phyloP scores from a whole-genome alignment of 2,113 vertebrate species.

The Bubo bubo region DNA sequence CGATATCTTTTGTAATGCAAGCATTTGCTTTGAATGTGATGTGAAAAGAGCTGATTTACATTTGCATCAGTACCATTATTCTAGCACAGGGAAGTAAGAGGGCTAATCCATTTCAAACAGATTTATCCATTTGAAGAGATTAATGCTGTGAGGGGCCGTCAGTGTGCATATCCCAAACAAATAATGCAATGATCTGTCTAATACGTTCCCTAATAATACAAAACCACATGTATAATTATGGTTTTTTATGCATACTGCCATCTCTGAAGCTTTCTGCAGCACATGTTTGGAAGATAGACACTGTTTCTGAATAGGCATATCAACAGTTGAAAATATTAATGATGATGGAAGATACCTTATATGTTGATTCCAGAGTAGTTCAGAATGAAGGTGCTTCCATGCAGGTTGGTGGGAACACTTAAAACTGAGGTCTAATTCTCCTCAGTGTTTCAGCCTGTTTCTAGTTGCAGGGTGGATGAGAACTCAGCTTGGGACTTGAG shows the following conservation, averaged over 20 bases:
- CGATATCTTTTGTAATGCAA: constrained; percentile 28
- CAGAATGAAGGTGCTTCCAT: neutral
- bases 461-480: neutral
- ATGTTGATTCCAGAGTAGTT: neutral
- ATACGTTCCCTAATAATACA: neutral
- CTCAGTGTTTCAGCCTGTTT: neutral
- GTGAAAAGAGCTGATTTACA: constrained; percentile 29
- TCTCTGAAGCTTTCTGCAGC: neutral
- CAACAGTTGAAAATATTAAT: neutral
- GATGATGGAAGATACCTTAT: neutral
- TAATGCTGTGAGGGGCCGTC: neutral
- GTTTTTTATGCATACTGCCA: neutral
- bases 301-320: neutral
- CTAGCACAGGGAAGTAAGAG: neutral
- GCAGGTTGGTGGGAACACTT: neutral
- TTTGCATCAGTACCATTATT: constrained; percentile 28
- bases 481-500: neutral
- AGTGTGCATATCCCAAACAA: constrained; percentile 7
- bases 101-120: constrained; percentile 54
- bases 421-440: neutral
- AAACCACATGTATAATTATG: neutral
- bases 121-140: constrained; percentile 41
- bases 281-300: neutral
- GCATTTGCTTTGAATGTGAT: constrained; percentile 49
- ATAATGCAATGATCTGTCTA: neutral